Evolutionary conservation across 1,140 invertebrate species (phyloP).

Genomic region (Sesamia nonagrioides): DNA sequence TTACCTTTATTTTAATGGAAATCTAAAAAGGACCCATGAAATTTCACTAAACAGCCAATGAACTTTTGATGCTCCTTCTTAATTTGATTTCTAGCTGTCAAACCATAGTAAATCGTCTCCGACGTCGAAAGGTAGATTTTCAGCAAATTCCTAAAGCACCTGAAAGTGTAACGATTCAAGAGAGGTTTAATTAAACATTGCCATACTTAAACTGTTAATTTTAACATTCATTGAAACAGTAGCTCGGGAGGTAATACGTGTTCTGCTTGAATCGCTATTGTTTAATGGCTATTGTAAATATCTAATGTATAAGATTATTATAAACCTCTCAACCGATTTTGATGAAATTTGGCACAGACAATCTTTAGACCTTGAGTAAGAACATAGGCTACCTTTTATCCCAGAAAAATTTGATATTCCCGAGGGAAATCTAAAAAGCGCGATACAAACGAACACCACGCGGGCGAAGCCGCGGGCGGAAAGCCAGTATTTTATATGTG

Average conservation of each 20-base stretch:
- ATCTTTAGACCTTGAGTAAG: no score
- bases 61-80: slow-evolving; percentile 23
- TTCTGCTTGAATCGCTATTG: slow-evolving; percentile 7
- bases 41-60: slow-evolving; percentile 35
- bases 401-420: no score
- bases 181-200: slow-evolving; percentile 63
- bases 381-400: no score
- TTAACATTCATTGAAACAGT: slow-evolving; percentile 63
- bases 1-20: not conserved
- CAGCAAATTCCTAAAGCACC: slow-evolving; percentile 30
- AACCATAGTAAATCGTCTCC: slow-evolving; percentile 2
- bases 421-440: no score
- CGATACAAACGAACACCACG: no score
- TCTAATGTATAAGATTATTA: no score
- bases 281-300: not conserved
- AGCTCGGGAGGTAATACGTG: slow-evolving; percentile 46
- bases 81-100: slow-evolving; percentile 31
- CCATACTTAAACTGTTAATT: slow-evolving; percentile 66
- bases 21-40: slow-evolving; percentile 7
- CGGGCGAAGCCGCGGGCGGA: no score
- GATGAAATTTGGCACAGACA: no score
- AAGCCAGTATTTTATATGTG: no score
- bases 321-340: no score
- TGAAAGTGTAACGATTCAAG: slow-evolving; percentile 26
- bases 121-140: not conserved